A percentile compares a stretch with the other conserved stretches of the same genome.
These are phyloP conservation scores for Epiblema foenella DNA, from an alignment of 2,888 invertebrate species.

Conservation along the genomic window DNA sequence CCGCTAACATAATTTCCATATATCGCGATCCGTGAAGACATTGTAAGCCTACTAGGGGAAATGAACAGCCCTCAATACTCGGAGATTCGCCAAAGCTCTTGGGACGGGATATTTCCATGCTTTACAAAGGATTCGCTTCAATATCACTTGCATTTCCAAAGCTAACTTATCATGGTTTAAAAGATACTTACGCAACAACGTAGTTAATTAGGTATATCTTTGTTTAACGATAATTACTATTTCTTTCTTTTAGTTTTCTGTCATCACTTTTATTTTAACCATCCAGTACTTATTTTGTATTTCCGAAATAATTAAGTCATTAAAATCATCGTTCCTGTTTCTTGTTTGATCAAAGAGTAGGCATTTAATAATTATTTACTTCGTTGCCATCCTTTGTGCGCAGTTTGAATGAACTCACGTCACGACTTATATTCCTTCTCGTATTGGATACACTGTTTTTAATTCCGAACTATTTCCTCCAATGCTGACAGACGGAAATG, in stretches of 20 bases:
- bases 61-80: slow-evolving; percentile 40
- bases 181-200: not conserved
- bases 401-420: slow-evolving; percentile 18
- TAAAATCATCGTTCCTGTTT: not conserved
- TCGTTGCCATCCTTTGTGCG: slow-evolving; percentile 19
- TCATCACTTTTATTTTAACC: slow-evolving; percentile 46
- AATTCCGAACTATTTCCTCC: slow-evolving; percentile 60
- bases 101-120: slow-evolving; percentile 64
- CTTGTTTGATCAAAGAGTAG: not conserved
- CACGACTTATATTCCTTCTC: slow-evolving; percentile 14
- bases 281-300: slow-evolving; percentile 55
- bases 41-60: slow-evolving; percentile 39
- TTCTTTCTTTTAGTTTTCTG: slow-evolving; percentile 16
- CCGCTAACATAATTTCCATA: slow-evolving; percentile 40
- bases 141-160: slow-evolving; percentile 54
- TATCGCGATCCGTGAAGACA: slow-evolving; percentile 35
- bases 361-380: slow-evolving; percentile 3
- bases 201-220: slow-evolving; percentile 1
- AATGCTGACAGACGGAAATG: slow-evolving; percentile 78
- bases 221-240: not conserved
- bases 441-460: slow-evolving; percentile 44
- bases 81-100: slow-evolving; percentile 50
- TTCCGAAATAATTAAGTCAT: not conserved
- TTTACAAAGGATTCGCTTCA: slow-evolving; percentile 55
- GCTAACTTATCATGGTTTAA: slow-evolving; percentile 46